Conservation (phyloP, 2,888 invertebrate genomes). For the Clepsis dumicolana region DNA sequence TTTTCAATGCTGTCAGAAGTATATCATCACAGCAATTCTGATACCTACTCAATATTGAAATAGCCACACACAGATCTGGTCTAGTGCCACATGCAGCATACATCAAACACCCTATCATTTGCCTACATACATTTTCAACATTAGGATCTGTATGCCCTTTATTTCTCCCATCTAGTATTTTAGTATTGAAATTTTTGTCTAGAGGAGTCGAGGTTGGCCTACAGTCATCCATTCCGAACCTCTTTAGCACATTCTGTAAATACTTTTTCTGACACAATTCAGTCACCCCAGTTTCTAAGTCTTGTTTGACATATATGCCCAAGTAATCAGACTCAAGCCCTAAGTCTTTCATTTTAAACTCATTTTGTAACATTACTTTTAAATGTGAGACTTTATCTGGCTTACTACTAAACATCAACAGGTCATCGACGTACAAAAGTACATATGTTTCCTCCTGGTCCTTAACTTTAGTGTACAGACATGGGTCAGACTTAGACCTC, state of each 20-base stretch:
- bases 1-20: constrained; percentile 12
- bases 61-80: constrained; percentile 44
- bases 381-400: not conserved
- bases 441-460: not conserved
- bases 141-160: too few relatives aligned
- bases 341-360: constrained; percentile 25
- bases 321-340: constrained; percentile 1
- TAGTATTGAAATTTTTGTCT: not conserved
- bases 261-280: not conserved
- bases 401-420: not conserved
- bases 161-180: not conserved
- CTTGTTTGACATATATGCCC: not conserved
- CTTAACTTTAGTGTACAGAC: not conserved
- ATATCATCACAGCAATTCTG: not conserved
- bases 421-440: constrained; percentile 6
- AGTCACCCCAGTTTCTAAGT: not conserved
- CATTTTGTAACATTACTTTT: constrained; percentile 1
- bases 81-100: constrained; percentile 47
- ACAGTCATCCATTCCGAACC: not conserved
- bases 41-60: constrained; percentile 32
- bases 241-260: not conserved
- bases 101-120: not conserved
- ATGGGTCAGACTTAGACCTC: not conserved
- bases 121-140: not conserved
- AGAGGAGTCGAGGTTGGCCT: not conserved